Conservation (phyloP, 2,888 invertebrate genomes). For the Limnephilus auricula region DNA sequence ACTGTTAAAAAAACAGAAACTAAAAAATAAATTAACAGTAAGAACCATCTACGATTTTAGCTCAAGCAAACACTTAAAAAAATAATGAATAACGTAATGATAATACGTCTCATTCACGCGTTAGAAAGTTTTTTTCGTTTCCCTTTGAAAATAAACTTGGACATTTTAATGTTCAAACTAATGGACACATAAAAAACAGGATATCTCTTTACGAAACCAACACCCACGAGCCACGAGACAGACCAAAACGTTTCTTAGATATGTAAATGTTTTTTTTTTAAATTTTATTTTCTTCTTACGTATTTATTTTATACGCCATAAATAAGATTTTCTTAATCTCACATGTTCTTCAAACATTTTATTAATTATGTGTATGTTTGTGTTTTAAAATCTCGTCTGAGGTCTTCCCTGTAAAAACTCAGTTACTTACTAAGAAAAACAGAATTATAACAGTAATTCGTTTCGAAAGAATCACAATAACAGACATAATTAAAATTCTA, state of each 20-base stretch:
- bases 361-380: background rate
- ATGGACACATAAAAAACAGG: background rate
- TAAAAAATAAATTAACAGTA: background rate
- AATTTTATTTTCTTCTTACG: background rate
- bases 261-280: background rate
- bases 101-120: background rate
- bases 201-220: background rate
- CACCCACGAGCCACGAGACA: background rate
- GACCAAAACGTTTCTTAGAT: background rate
- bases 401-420: background rate
- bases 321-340: background rate
- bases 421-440: background rate
- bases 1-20: background rate
- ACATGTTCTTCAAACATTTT: background rate
- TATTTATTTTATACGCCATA: background rate
- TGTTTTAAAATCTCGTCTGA: background rate
- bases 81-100: background rate
- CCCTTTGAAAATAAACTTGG: background rate
- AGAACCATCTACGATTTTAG: background rate
- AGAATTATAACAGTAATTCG: background rate
- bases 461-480: background rate
- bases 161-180: constrained; percentile 2
- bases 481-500: background rate
- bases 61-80: background rate
- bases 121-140: background rate